Evolutionary conservation across 2,888 invertebrate genomes (phyloP), one percentile per base, ranked within the genome.

Genomic region (Cryptops parisi): DNA sequence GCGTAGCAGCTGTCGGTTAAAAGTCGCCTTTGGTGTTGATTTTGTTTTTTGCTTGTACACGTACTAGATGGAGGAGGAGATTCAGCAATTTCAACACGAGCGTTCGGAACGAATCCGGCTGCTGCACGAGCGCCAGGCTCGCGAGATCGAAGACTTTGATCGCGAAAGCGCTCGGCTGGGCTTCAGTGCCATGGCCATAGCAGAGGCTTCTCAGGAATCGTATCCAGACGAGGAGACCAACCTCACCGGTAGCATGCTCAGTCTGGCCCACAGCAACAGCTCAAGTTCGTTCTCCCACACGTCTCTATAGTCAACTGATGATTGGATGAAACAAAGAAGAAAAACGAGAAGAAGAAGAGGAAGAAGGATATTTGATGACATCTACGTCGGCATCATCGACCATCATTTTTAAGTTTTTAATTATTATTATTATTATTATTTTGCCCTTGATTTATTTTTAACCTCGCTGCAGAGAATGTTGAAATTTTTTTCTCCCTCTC

Each of bases 221-320:
- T 88, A 85, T 74, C 83, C 83, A 63, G 89, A 89, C 63, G 89
- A 88, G 70, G 91, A 90, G 45, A 64, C 64, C 52, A 88, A 89
- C 67, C 78, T 91, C 62, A 89, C 90, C 56, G 93, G 93, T 64
- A 91, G 91, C 63, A 87, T 91, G 84, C 64, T 72, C 66, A 91
- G 91, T 74, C 79, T 94, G 72, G 89, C 89, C 61, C 88, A 89
- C 76, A 89, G 88, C 78, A 88, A 88, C 78, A 90, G 89, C 73
- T 88, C 89, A 55, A 68, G 66, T 60, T 68, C 68, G 24, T 70
- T 68, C 56, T 47, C 22, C 51, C 44, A 54, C 25, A 54, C 46
- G 33, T 55, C 50, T 5, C 41, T 50, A 50, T 50, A 50, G 50
- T 48, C n/a, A 46, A 33, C n/a, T n/a, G n/a, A n/a, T n/a, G n/a